Evolutionary conservation across 2,113 vertebrate genomes (phyloP).

Genomic region (Pelusios castaneus): DNA sequence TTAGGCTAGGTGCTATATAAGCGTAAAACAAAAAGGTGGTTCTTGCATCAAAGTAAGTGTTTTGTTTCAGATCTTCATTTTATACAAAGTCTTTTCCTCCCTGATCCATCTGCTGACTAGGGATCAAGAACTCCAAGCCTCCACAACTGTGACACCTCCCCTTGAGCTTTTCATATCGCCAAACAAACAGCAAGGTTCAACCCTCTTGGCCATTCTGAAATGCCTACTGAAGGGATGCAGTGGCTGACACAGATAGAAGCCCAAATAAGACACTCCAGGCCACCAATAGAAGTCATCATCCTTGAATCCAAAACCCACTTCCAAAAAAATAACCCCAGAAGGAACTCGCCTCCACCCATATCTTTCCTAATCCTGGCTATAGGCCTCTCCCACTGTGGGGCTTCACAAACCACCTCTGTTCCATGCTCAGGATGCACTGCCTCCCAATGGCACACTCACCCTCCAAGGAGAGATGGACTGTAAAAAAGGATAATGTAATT

Average conservation of each 20-base stretch:
- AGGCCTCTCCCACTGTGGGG: neutral
- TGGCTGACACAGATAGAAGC: neutral
- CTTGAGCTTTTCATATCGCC: neutral
- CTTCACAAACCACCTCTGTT: neutral
- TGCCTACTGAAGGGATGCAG: neutral
- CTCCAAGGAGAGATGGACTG: neutral
- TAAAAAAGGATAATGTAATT: neutral
- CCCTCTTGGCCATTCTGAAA: neutral
- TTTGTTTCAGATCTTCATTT: neutral
- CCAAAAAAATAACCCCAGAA: neutral
- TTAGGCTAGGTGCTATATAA: accelerated
- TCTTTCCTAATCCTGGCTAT: neutral
- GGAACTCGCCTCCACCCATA: neutral
- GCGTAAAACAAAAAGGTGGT: neutral
- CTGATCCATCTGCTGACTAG: neutral
- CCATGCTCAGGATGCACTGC: neutral
- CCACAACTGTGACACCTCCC: neutral
- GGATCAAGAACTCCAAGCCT: neutral
- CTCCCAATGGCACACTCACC: neutral
- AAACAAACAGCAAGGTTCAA: neutral
- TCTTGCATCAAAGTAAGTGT: accelerated
- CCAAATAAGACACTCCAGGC: neutral
- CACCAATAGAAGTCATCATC: neutral
- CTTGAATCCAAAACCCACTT: neutral
- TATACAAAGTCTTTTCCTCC: neutral